A percentile compares a stretch with the other conserved stretches of the same genome.
phyloP scores from a whole-genome alignment of 1,140 invertebrate species.

The Drosophila leontia region DNA sequence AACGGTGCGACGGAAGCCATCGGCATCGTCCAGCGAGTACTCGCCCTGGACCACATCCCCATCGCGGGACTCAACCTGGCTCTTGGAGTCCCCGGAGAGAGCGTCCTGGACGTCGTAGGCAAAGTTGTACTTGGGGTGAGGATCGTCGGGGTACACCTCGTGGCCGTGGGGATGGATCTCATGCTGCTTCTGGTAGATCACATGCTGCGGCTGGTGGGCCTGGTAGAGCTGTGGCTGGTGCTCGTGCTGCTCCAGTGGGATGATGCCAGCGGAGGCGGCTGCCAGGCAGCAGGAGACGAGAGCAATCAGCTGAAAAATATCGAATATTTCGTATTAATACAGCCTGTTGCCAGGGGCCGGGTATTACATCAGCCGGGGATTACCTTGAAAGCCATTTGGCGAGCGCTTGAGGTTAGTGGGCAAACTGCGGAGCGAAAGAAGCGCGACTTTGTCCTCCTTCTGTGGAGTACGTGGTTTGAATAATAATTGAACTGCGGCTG shows the following conservation, averaged over 20 bases:
- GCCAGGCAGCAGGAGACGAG: slow-evolving; percentile 61
- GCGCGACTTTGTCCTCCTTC: slow-evolving; percentile 72
- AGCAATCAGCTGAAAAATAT: slow-evolving; percentile 46
- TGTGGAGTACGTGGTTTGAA: slow-evolving; percentile 73
- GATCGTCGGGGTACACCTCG: slow-evolving; percentile 85
- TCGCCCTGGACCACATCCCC: slow-evolving; percentile 86
- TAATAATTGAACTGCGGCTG: slow-evolving; percentile 69
- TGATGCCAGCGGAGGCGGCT: slow-evolving; percentile 66
- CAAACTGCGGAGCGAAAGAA: slow-evolving; percentile 36
- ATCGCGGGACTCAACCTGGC: slow-evolving; percentile 87
- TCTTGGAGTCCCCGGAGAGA: slow-evolving; percentile 87
- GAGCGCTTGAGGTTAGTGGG: slow-evolving; percentile 36
- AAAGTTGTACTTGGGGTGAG: slow-evolving; percentile 86
- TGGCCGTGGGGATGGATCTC: slow-evolving; percentile 73
- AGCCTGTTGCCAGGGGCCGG: background rate
- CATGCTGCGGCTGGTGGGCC: slow-evolving; percentile 64
- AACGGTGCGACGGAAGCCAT: slow-evolving; percentile 84
- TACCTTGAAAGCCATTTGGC: slow-evolving; percentile 83
- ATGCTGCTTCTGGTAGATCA: slow-evolving; percentile 67
- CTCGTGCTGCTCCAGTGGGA: slow-evolving; percentile 65
- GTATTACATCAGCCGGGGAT: slow-evolving; percentile 30
- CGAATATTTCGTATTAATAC: background rate
- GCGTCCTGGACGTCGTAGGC: slow-evolving; percentile 86
- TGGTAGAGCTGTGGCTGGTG: slow-evolving; percentile 56
- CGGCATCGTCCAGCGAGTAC: slow-evolving; percentile 83